Evolutionary conservation across 2,888 invertebrate species (phyloP).

Genomic region (Theodoxus fluviatilis): DNA sequence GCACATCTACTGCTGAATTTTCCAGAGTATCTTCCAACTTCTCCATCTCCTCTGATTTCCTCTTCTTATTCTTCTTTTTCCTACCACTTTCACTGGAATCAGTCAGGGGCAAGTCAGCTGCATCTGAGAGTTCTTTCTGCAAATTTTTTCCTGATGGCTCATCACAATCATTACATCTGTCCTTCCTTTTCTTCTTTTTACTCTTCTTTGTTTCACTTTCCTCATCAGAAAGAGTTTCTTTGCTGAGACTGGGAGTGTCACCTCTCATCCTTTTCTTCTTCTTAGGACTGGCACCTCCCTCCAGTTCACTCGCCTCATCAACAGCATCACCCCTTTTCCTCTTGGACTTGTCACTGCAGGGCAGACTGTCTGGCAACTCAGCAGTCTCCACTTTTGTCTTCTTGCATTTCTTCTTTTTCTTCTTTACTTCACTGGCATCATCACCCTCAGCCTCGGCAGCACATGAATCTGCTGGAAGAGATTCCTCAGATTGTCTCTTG

Average conservation of each 20-base stretch:
- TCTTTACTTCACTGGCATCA: constrained; percentile 14
- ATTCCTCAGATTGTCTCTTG: background rate
- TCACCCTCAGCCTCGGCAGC: constrained; percentile 1
- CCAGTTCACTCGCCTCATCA: background rate
- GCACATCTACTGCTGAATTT: background rate
- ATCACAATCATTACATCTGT: background rate
- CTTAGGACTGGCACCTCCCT: too few species aligned
- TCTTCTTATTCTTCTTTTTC: constrained; percentile 26
- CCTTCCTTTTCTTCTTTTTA: background rate
- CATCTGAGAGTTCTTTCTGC: constrained; percentile 10
- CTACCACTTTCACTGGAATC: background rate
- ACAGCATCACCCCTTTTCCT: constrained; percentile 6
- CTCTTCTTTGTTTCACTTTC: constrained; percentile 26
- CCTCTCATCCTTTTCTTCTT: constrained; percentile 20
- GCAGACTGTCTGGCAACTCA: constrained; percentile 26
- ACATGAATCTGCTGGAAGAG: background rate
- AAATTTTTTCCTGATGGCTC: background rate
- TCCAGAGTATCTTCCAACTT: too few species aligned
- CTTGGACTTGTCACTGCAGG: constrained; percentile 28
- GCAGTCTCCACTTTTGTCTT: background rate
- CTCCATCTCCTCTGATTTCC: constrained; percentile 4
- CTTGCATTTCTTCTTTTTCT: constrained; percentile 24
- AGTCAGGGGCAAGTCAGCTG: constrained; percentile 3
- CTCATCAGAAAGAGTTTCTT: too few species aligned
- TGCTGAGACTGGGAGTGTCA: too few species aligned